Conservation (phyloP, 1,140 invertebrate species). For the Gryon sp. region DNA sequence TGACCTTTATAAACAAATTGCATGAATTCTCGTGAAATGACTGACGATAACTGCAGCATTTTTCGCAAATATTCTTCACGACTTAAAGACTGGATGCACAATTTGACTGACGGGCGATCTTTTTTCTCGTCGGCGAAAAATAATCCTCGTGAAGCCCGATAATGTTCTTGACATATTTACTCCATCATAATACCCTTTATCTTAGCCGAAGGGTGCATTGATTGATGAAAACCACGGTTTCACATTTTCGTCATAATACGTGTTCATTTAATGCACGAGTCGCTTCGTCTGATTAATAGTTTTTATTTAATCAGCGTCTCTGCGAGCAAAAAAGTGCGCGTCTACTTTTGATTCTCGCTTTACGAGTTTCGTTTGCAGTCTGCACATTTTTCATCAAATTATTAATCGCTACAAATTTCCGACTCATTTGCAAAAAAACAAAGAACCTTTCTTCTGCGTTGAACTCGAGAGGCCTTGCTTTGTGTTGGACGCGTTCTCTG, state of each 20-base stretch:
- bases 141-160: slow-evolving; percentile 50
- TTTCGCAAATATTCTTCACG: neutral
- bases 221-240: slow-evolving; percentile 51
- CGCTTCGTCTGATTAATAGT: slow-evolving; percentile 32
- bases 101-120: slow-evolving; percentile 40
- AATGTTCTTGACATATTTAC: slow-evolving; percentile 50
- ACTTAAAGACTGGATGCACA: slow-evolving; percentile 29
- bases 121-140: slow-evolving; percentile 44
- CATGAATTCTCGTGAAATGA: neutral
- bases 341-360: no score
- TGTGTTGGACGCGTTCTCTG: slow-evolving; percentile 6
- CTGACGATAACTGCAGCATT: neutral
- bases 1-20: no score
- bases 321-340: slow-evolving; percentile 9
- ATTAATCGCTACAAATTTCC: slow-evolving; percentile 45
- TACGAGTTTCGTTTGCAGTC: neutral
- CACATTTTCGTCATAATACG: slow-evolving; percentile 52
- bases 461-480: slow-evolving; percentile 3
- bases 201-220: slow-evolving; percentile 49
- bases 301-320: slow-evolving; percentile 21
- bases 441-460: slow-evolving; percentile 12
- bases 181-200: slow-evolving; percentile 55
- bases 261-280: slow-evolving; percentile 29
- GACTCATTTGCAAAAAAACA: slow-evolving; percentile 26
- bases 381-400: slow-evolving; percentile 43